These are phyloP conservation scores for Axinella damicornis DNA, from an alignment of 37 sponge, comb jelly and placozoan species.

Conservation along the genomic window DNA sequence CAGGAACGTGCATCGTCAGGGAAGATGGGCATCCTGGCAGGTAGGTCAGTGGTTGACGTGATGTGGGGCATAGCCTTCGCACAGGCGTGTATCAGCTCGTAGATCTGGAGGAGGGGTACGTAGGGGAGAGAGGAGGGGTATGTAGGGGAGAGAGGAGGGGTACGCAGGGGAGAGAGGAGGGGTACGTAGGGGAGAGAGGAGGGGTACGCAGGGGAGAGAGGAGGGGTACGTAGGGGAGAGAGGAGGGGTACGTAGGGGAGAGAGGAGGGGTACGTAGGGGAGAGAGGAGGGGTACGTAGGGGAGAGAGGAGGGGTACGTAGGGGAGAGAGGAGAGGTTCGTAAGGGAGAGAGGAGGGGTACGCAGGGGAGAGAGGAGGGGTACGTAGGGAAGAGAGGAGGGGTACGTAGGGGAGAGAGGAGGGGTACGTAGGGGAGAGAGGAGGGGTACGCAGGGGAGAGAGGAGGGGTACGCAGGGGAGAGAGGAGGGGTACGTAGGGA, in stretches of 20 bases:
- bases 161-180: too few species aligned
- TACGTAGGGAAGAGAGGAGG: not conserved
- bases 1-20: constrained; percentile 52
- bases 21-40: constrained; percentile 47
- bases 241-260: not conserved
- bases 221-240: not conserved
- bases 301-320: not conserved
- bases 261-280: not conserved
- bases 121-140: too few species aligned
- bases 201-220: not conserved
- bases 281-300: not conserved
- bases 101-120: constrained; percentile 25
- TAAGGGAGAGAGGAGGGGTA: not conserved
- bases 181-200: too few species aligned
- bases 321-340: not conserved
- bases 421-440: not conserved
- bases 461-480: too few species aligned
- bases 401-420: not conserved
- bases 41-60: constrained; percentile 60
- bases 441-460: not conserved
- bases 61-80: constrained; percentile 50
- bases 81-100: constrained; percentile 65
- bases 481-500: not conserved
- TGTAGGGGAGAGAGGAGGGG: too few species aligned
- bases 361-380: not conserved